Base-by-base conservation (phyloP, 2,113 vertebrate species). In the Charina bottae region DNA sequence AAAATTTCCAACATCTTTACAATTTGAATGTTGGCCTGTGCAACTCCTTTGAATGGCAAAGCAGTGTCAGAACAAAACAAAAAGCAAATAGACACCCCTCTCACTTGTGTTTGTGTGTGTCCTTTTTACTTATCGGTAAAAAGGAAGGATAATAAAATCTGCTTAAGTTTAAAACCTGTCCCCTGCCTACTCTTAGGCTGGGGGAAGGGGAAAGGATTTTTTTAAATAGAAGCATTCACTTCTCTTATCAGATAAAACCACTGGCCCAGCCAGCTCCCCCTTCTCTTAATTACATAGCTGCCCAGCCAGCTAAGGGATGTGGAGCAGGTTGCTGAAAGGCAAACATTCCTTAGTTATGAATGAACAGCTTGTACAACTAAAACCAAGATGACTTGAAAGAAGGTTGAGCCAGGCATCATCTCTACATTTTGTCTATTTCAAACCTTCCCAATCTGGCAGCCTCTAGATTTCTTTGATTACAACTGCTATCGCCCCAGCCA, bases 311-410 rank as follows among this genome's bases (percentile, higher is more conserved):
- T 49, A 88, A 83, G 2, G 72, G 72, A 88, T 85, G 49, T 91
- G 72, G 53, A 87, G 37, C 72, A 58, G 72, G 72, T 37, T 93
- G 86, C 49, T 91, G 92, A 93, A 88, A 89, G 72, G 87, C 37
- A 93, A 93, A 91, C 92, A 91, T 93, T 93, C 90, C 72, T 93
- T 64, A 26, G 72, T 87, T 89, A 93, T 93, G 86, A 93, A 93
- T 93, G 92, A 89, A 24, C 59, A 21, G 33, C 72, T 78, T 91
- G 72, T 93, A 78, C 42, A 21, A 59, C 28, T 55, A 56, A 85
- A 87, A 88, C 2, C 2, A 72, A 26, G 64, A 13, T 15, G 4
- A 56, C 37, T 60, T 64, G 59, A 72, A 89, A 89, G 89, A 58
- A 33, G 0, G 49, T 87, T 56, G 53, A 62, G 42, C 23, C 62